phyloP scores from a whole-genome alignment of 2,113 vertebrate species.

The Mus pahari region DNA sequence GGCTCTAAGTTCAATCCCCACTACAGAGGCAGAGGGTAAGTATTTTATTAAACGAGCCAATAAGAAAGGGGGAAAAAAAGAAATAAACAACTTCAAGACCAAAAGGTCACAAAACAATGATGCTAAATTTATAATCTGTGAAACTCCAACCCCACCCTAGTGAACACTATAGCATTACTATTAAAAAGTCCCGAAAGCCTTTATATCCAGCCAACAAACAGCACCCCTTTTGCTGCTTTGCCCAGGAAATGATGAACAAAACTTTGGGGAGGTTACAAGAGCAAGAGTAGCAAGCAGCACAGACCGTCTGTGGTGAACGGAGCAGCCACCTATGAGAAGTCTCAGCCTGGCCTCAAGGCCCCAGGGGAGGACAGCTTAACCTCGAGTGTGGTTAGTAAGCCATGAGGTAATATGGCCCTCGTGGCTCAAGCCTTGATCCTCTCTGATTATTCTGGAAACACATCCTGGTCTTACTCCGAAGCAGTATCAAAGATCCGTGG shows the following conservation, averaged over 20 bases:
- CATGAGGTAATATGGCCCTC: slow-evolving; percentile 9
- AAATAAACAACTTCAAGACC: slow-evolving; percentile 3
- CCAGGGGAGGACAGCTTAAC: neutral
- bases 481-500: neutral
- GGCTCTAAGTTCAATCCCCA: neutral
- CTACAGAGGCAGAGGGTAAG: neutral
- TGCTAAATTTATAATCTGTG: neutral
- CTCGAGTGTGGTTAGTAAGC: slow-evolving; percentile 34
- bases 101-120: neutral
- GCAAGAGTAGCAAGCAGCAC: neutral
- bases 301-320: neutral
- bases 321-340: neutral
- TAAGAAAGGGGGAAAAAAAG: neutral
- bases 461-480: neutral
- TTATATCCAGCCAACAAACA: neutral
- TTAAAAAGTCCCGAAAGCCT: neutral
- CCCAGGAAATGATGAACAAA: slow-evolving; percentile 40
- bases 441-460: neutral
- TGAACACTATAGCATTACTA: neutral
- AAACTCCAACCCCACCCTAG: neutral
- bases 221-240: slow-evolving; percentile 28
- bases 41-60: neutral
- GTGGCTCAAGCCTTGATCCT: slow-evolving; percentile 18
- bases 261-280: neutral
- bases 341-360: slow-evolving; percentile 30